Percentiles rank a stretch among this genome's conserved stretches.
phyloP scores from a whole-genome alignment of 2,888 invertebrate species.

The Eurois occulta region DNA sequence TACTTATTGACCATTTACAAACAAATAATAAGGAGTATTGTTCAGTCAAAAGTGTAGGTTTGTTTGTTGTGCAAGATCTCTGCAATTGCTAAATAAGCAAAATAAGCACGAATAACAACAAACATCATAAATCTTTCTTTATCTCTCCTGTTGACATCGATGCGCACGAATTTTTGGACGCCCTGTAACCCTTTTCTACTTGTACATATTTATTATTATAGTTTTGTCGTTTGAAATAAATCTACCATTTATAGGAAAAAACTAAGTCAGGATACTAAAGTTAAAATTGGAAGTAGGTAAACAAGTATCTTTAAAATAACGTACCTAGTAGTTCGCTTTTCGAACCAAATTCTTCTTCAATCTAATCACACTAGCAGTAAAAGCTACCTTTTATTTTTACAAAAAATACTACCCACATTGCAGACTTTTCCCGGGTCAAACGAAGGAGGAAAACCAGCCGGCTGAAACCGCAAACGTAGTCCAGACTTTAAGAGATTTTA shows the following conservation, averaged over 20 bases:
- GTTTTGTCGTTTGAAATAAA: no score
- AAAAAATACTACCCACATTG: slow-evolving; percentile 7
- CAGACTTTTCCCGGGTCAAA: slow-evolving; percentile 3
- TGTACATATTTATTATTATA: no score
- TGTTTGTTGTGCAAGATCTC: slow-evolving; percentile 29
- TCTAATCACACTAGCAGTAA: not conserved
- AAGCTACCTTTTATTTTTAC: slow-evolving; percentile 23
- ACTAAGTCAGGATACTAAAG: no score
- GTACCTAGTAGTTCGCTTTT: not conserved
- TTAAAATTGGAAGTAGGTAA: no score
- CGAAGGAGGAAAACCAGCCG: slow-evolving; percentile 19
- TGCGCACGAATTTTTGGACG: no score
- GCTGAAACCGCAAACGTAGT: slow-evolving; percentile 40
- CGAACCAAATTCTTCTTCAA: not conserved
- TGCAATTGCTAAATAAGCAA: slow-evolving; percentile 1
- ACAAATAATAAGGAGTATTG: slow-evolving; percentile 45
- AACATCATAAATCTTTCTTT: no score
- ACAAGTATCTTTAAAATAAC: no score
- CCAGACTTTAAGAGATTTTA: slow-evolving; percentile 25
- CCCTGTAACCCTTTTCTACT: no score
- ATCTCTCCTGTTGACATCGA: no score
- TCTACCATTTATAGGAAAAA: no score
- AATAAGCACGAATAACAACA: not conserved
- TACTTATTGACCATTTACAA: slow-evolving; percentile 21
- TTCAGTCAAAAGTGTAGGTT: slow-evolving; percentile 35